Percentiles rank a stretch among this genome's conserved stretches.
These are phyloP conservation scores for Halcyon senegalensis DNA, from an alignment of 2,113 vertebrate genomes.

Conservation along the genomic window DNA sequence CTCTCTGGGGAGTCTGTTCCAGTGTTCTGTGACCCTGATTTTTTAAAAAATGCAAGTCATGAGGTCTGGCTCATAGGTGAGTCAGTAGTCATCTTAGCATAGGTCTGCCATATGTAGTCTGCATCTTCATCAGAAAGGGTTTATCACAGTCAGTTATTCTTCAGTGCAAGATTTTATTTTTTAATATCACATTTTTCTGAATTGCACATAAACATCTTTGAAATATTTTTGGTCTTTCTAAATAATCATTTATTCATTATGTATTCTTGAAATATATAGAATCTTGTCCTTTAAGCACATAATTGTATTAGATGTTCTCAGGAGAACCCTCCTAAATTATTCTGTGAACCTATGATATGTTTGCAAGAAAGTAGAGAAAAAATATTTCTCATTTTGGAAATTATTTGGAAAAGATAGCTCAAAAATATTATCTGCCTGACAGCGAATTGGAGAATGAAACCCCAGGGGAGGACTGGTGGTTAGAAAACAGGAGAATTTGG, in stretches of 20 bases:
- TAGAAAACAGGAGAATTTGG: not conserved
- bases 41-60: not conserved
- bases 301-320: not conserved
- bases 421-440: not conserved
- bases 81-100: not conserved
- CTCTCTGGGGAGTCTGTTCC: too few species aligned
- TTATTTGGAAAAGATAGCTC: not conserved
- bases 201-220: fast-evolving
- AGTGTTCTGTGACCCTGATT: too few species aligned
- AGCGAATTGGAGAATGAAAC: not conserved
- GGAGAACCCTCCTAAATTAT: not conserved
- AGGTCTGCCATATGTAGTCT: not conserved
- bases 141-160: not conserved
- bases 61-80: not conserved
- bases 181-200: not conserved
- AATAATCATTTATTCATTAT: not conserved
- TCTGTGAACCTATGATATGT: not conserved
- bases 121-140: not conserved
- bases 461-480: fast-evolving
- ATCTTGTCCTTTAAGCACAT: not conserved
- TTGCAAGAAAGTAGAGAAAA: not conserved
- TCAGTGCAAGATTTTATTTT: not conserved
- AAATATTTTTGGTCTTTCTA: not conserved
- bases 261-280: not conserved
- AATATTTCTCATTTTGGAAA: not conserved